Evolutionary conservation across 2,113 vertebrate species (phyloP).

Genomic region (Speoplatyrhinus poulsoni): DNA sequence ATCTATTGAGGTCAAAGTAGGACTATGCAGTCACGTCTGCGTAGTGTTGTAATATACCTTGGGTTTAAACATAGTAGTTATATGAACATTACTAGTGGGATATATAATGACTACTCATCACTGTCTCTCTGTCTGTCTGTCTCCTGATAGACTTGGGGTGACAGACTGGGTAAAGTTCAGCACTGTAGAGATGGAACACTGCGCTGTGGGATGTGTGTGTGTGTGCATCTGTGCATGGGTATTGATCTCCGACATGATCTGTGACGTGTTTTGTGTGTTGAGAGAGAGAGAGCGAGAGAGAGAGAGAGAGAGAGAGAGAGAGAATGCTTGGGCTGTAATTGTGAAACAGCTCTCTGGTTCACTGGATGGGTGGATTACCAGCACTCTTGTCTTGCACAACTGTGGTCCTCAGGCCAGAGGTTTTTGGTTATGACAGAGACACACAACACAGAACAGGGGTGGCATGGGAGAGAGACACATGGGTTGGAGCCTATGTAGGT

Average conservation of each 20-base stretch:
- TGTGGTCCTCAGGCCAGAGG: conserved; percentile 10
- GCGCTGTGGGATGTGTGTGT: not conserved
- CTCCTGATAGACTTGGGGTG: conserved; percentile 50
- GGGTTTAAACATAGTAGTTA: not conserved
- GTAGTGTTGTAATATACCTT: too few species aligned
- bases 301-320: too few species aligned
- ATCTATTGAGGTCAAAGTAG: conserved; percentile 3
- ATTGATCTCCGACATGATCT: conserved; percentile 38
- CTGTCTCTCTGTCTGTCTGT: conserved; percentile 43
- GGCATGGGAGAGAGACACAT: not conserved
- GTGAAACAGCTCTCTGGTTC: conserved; percentile 18
- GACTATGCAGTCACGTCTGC: not conserved
- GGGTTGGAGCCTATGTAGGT: too few species aligned
- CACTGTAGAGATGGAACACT: not conserved
- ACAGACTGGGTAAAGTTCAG: conserved; percentile 60
- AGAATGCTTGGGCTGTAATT: not conserved
- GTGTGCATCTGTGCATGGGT: not conserved
- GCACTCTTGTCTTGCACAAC: conserved; percentile 20
- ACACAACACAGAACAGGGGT: not conserved
- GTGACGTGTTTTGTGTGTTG: conserved; percentile 23
- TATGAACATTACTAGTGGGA: not conserved
- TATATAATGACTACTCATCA: conserved; percentile 39
- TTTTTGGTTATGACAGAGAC: not conserved
- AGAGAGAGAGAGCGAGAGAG: too few species aligned
- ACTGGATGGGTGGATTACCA: conserved; percentile 20